phyloP scores from a whole-genome alignment of 2,888 invertebrate species.

The Eupithecia centaureata region DNA sequence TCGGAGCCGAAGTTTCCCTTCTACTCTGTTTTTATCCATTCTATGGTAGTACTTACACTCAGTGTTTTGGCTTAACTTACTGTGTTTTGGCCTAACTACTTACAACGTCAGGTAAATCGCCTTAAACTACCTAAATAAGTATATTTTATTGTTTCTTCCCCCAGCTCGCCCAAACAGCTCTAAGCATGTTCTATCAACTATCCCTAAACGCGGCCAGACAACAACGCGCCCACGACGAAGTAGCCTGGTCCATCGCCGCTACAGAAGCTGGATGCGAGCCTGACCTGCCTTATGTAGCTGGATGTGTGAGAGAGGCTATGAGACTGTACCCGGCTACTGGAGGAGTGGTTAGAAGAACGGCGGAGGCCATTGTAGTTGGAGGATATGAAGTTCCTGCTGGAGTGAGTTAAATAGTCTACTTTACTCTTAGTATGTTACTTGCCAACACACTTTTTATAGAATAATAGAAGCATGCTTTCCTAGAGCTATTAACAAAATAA shows the following conservation, averaged over 20 bases:
- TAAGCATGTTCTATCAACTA: constrained; percentile 73
- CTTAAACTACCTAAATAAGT: no score
- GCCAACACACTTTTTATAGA: no score
- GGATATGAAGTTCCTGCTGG: constrained; percentile 76
- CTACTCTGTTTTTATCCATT: no score
- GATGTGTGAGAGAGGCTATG: constrained; percentile 68
- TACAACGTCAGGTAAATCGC: no score
- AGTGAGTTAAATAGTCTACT: constrained; percentile 56
- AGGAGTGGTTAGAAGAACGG: constrained; percentile 69
- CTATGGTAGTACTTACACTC: no score
- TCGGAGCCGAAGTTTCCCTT: no score
- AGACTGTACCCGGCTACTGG: constrained; percentile 75
- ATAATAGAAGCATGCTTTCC: no score
- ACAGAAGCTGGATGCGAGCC: constrained; percentile 59
- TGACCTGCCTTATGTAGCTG: constrained; percentile 63
- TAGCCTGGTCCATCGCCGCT: constrained; percentile 66
- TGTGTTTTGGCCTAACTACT: no score
- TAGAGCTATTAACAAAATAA: no score
- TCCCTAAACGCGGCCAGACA: constrained; percentile 75
- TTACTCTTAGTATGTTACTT: background rate
- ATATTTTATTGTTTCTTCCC: background rate
- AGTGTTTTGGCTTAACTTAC: no score
- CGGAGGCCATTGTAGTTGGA: constrained; percentile 60
- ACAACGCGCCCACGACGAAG: constrained; percentile 74
- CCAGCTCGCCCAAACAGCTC: constrained; percentile 74